Evolutionary conservation across 2,888 invertebrate species (phyloP).

Genomic region (Cyaniris semiargus): DNA sequence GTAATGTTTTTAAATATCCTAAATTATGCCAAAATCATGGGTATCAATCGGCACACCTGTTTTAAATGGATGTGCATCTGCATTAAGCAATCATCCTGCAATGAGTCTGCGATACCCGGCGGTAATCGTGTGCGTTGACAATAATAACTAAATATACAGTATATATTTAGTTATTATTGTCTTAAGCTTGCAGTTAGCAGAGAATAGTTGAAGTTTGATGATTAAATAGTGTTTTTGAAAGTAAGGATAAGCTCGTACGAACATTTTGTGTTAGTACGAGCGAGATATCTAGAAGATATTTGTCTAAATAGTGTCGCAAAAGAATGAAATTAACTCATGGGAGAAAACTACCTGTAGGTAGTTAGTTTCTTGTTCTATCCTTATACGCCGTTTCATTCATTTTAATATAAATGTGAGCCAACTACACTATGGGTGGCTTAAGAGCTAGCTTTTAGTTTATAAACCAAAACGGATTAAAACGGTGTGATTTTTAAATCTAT

Average conservation of each 20-base stretch:
- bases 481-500: no score
- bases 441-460: no score
- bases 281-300: no score
- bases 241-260: background rate
- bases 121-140: background rate
- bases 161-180: background rate
- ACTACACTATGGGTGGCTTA: no score
- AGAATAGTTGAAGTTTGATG: background rate
- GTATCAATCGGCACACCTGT: background rate
- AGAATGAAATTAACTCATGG: no score
- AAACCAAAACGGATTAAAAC: no score
- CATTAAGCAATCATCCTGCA: constrained; percentile 1
- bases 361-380: no score
- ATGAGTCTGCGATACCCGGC: background rate
- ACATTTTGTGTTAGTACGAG: background rate
- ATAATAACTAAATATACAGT: no score
- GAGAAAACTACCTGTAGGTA: no score
- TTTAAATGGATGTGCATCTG: constrained; percentile 2
- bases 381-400: no score
- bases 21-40: background rate
- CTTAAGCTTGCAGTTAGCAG: background rate
- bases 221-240: background rate
- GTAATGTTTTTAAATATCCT: background rate
- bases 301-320: no score
- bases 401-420: no score